Conservation (phyloP, 1,140 invertebrate genomes). For the Calliopsis andreniformis region DNA sequence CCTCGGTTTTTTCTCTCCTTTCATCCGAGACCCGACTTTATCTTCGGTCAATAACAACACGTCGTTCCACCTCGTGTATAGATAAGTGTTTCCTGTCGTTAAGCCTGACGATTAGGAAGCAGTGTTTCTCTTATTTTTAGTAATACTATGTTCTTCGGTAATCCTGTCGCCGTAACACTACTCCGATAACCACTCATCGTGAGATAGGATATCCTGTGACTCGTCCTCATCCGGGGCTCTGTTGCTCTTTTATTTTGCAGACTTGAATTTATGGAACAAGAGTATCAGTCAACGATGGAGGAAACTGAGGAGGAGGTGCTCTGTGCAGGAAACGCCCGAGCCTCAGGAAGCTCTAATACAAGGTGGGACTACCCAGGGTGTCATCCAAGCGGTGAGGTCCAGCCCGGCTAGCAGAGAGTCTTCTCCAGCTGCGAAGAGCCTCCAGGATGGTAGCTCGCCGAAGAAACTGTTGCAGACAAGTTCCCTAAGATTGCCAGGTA, state of each 20-base stretch:
- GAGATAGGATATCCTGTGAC: conserved; percentile 6
- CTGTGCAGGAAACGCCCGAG: conserved; percentile 83
- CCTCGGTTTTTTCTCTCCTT: background rate
- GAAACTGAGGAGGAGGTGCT: conserved; percentile 85
- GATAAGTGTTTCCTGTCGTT: conserved; percentile 61
- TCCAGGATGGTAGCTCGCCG: conserved; percentile 68
- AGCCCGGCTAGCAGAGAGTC: conserved; percentile 77
- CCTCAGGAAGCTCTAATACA: conserved; percentile 74
- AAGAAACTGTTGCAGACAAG: conserved; percentile 84
- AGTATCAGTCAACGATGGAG: conserved; percentile 88
- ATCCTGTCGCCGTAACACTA: conserved; percentile 15
- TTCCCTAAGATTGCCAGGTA: conserved; percentile 84
- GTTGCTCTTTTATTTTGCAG: conserved; percentile 79
- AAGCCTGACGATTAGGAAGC: conserved; percentile 35
- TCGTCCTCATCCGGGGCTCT: conserved; percentile 1
- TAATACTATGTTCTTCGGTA: background rate
- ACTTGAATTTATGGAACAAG: conserved; percentile 87
- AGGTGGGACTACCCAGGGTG: conserved; percentile 74
- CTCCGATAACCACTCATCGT: background rate
- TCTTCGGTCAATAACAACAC: conserved; percentile 49
- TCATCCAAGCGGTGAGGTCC: conserved; percentile 73
- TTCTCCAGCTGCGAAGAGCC: conserved; percentile 75
- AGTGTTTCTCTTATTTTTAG: background rate
- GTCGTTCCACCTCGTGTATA: conserved; percentile 41
- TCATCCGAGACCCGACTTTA: conserved; percentile 41